These are phyloP conservation scores for Xenopus borealis DNA, from an alignment of 2,113 vertebrate genomes.

Conservation along the genomic window DNA sequence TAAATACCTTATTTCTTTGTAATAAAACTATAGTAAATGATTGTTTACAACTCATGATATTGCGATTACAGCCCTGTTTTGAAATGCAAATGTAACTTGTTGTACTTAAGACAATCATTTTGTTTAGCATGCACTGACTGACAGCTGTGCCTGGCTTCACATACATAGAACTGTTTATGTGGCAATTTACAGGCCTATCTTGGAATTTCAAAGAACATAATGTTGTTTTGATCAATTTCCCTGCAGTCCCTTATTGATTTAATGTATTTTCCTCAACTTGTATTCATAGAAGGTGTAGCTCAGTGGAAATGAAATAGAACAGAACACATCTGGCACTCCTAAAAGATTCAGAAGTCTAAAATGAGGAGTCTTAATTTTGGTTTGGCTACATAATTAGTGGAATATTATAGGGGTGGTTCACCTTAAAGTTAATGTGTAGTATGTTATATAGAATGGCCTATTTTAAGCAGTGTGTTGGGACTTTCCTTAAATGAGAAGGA, in stretches of 20 bases:
- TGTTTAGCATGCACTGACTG: conserved; percentile 38
- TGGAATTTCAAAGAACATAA: conserved; percentile 41
- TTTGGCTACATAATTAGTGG: conserved; percentile 37
- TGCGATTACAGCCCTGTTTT: conserved; percentile 18
- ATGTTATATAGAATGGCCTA: too few relatives aligned
- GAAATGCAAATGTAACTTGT: conserved; percentile 38
- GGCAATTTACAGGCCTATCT: conserved; percentile 40
- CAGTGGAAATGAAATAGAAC: conserved; percentile 35
- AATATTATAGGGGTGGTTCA: conserved; percentile 5
- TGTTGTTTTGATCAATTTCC: conserved; percentile 46
- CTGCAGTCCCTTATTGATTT: conserved; percentile 43
- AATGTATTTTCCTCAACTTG: conserved; percentile 32
- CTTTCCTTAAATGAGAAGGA: too few relatives aligned
- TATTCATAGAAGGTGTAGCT: conserved; percentile 15
- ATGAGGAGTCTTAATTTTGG: conserved; percentile 33
- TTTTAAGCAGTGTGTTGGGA: too few relatives aligned
- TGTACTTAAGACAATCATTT: conserved; percentile 43
- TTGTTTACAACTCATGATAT: conserved; percentile 7
- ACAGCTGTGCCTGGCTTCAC: conserved; percentile 33
- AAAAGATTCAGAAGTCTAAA: conserved; percentile 33
- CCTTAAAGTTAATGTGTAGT: too few relatives aligned
- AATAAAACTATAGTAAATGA: conserved; percentile 4
- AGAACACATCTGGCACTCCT: conserved; percentile 37
- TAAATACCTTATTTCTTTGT: too few relatives aligned
- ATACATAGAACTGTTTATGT: conserved; percentile 45